These are phyloP conservation scores for Formica exsecta DNA, from an alignment of 1,140 invertebrate genomes.

Conservation along the genomic window DNA sequence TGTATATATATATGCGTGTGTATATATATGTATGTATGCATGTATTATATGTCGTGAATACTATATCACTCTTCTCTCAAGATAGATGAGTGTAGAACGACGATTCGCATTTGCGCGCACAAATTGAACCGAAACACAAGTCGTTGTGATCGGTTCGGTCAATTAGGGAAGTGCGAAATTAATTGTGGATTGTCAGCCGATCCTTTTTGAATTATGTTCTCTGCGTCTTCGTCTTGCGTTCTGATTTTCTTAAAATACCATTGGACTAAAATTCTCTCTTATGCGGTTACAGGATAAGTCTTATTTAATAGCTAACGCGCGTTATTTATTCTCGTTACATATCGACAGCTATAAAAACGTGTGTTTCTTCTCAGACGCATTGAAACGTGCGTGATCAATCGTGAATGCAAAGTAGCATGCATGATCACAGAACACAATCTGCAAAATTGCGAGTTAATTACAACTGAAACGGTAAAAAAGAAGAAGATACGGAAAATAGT, in stretches of 20 bases:
- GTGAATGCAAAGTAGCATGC: background rate
- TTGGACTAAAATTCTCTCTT: slow-evolving; percentile 33
- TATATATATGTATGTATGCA: background rate
- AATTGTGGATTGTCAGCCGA: slow-evolving; percentile 66
- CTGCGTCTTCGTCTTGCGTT: slow-evolving; percentile 15
- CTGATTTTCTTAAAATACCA: slow-evolving; percentile 30
- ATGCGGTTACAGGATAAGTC: slow-evolving; percentile 35
- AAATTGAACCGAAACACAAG: slow-evolving; percentile 42
- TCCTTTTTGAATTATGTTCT: slow-evolving; percentile 51
- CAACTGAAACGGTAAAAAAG: slow-evolving; percentile 21
- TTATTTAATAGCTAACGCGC: slow-evolving; percentile 36
- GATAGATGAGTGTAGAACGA: slow-evolving; percentile 56
- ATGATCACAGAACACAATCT: slow-evolving; percentile 22
- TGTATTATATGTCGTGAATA: slow-evolving; percentile 57
- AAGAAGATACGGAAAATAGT: background rate
- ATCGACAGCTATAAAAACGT: slow-evolving; percentile 25
- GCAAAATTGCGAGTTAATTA: background rate
- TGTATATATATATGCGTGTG: slow-evolving; percentile 9
- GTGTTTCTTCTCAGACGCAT: background rate
- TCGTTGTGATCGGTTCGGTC: slow-evolving; percentile 40
- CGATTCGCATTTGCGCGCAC: slow-evolving; percentile 51
- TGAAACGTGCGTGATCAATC: background rate
- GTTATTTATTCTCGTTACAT: slow-evolving; percentile 36
- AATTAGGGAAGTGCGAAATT: slow-evolving; percentile 47
- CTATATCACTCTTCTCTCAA: slow-evolving; percentile 44